A percentile compares a stretch with the other conserved stretches of the same genome.
phyloP scores from a whole-genome alignment of 2,888 invertebrate species.

The Drosophila lacicola region DNA sequence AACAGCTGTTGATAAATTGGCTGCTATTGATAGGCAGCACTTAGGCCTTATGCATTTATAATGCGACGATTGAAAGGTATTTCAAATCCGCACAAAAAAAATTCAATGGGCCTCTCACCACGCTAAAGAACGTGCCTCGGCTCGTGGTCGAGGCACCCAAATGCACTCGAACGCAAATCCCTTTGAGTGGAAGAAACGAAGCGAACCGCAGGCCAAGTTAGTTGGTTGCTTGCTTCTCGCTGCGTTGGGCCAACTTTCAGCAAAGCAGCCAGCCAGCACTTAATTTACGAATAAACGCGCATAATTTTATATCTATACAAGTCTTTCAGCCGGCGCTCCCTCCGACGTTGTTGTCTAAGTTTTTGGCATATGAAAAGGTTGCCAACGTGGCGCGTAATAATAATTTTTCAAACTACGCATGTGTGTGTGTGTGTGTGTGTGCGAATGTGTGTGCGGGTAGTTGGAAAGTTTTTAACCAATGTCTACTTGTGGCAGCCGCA shows the following conservation, averaged over 20 bases:
- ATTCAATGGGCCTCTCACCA: background rate
- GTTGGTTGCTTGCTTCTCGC: slow-evolving; percentile 30
- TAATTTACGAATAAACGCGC: slow-evolving; percentile 82
- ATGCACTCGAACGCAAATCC: slow-evolving; percentile 63
- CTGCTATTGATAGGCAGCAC: slow-evolving; percentile 54
- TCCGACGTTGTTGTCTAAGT: slow-evolving; percentile 57
- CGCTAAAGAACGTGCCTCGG: slow-evolving; percentile 10
- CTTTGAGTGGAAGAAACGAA: slow-evolving; percentile 59
- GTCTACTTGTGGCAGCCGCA: slow-evolving; percentile 74
- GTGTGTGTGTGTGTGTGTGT: slow-evolving; percentile 21
- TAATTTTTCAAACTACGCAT: slow-evolving; percentile 72
- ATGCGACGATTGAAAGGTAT: slow-evolving; percentile 52
- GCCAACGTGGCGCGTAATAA: slow-evolving; percentile 79
- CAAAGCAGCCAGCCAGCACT: slow-evolving; percentile 78
- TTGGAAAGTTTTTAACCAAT: slow-evolving; percentile 78
- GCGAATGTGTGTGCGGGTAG: slow-evolving; percentile 47
- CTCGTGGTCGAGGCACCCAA: slow-evolving; percentile 29
- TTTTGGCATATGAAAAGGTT: slow-evolving; percentile 80
- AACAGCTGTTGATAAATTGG: slow-evolving; percentile 31
- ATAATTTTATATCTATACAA: slow-evolving; percentile 80
- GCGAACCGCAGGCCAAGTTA: slow-evolving; percentile 69
- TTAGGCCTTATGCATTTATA: slow-evolving; percentile 71
- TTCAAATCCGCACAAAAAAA: slow-evolving; percentile 16
- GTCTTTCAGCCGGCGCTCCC: slow-evolving; percentile 36
- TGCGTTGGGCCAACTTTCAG: slow-evolving; percentile 38